A percentile compares a stretch with the other conserved stretches of the same genome.
These are phyloP conservation scores for Beris chalybata DNA, from an alignment of 2,888 invertebrate species.

Conservation along the genomic window DNA sequence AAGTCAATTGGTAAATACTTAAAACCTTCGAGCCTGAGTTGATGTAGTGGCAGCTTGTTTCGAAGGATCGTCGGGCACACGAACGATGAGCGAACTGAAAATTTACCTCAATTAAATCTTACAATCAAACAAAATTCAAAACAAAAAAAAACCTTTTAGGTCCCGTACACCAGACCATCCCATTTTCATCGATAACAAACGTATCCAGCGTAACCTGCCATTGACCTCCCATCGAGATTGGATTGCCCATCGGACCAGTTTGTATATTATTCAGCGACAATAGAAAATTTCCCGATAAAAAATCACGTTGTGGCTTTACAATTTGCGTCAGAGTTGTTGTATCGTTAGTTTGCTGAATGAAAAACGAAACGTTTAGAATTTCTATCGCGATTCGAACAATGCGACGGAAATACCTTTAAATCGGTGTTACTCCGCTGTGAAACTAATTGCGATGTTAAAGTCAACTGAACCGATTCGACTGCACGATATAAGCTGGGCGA, in stretches of 20 bases:
- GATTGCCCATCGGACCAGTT: constrained; percentile 40
- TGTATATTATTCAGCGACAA: constrained; percentile 54
- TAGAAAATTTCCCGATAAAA: constrained; percentile 91
- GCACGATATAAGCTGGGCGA: constrained; percentile 69
- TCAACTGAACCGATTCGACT: constrained; percentile 71
- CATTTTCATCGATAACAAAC: constrained; percentile 80
- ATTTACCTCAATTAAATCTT: constrained; percentile 16
- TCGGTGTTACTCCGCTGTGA: constrained; percentile 49
- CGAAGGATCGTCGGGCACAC: constrained; percentile 54
- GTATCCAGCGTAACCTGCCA: constrained; percentile 82
- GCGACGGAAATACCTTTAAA: constrained; percentile 9
- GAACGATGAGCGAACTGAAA: constrained; percentile 50
- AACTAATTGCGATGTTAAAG: constrained; percentile 67
- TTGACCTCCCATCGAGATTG: constrained; percentile 63
- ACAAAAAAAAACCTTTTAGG: constrained; percentile 65
- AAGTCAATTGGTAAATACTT: background rate
- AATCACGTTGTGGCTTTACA: constrained; percentile 88
- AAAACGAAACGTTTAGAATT: background rate
- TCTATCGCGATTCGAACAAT: background rate
- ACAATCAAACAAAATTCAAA: constrained; percentile 37
- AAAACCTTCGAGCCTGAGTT: constrained; percentile 41
- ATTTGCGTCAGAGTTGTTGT: constrained; percentile 71
- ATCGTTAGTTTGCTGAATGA: constrained; percentile 47
- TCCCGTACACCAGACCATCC: constrained; percentile 88
- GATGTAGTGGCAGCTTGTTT: constrained; percentile 42